Conservation (phyloP, 2,797 vertebrate species). For the Sebastes umbrosus region DNA sequence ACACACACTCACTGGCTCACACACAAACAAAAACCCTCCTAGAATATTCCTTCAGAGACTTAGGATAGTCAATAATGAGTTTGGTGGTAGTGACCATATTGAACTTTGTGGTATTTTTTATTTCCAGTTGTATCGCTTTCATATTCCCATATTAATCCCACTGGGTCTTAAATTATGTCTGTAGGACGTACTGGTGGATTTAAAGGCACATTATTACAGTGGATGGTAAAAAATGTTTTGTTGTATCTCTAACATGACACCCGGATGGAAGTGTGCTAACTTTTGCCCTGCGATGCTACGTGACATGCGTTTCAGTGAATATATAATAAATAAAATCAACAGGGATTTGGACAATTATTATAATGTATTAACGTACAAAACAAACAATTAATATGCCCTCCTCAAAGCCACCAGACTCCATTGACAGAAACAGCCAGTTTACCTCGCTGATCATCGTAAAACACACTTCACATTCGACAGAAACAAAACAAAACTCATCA, state of each 20-base stretch:
- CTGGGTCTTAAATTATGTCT: not conserved
- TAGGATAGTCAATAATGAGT: slow-evolving; percentile 31
- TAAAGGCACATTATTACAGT: not conserved
- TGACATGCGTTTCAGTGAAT: too few relatives aligned
- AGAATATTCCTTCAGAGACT: slow-evolving; percentile 22
- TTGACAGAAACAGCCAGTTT: not conserved
- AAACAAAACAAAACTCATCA: not conserved
- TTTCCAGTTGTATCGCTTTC: not conserved
- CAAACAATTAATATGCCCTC: not conserved
- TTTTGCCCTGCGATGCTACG: too few relatives aligned
- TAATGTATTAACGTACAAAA: not conserved
- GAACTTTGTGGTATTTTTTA: slow-evolving; percentile 18
- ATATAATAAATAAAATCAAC: too few relatives aligned
- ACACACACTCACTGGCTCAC: not conserved
- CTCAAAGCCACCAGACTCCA: not conserved
- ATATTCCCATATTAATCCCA: slow-evolving; percentile 5
- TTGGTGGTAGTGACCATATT: slow-evolving; percentile 7
- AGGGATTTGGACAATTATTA: too few relatives aligned
- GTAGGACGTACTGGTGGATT: not conserved
- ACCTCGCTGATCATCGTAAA: not conserved
- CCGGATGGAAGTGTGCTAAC: too few relatives aligned
- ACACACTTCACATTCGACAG: too few relatives aligned
- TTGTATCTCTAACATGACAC: not conserved
- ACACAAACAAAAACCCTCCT: slow-evolving; percentile 3
- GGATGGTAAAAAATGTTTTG: not conserved